Base-by-base conservation (phyloP, 2,797 vertebrate genomes). In the Protonibea diacanthus region DNA sequence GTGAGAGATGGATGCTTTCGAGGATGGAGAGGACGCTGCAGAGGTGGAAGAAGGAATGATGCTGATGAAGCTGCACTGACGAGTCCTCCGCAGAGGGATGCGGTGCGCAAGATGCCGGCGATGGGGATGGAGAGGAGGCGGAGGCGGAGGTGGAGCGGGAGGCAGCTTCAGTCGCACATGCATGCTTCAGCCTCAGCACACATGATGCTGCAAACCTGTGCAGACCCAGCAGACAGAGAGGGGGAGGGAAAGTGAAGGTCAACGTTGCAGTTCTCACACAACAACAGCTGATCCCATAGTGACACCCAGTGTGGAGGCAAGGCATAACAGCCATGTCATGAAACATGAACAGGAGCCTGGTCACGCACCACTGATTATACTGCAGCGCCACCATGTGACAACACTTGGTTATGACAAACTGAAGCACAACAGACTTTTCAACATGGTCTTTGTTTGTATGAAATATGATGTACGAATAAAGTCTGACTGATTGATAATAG, bases 161-260 rank as follows among this genome's bases (percentile, higher is more conserved):
- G 72, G 70, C 68, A 81, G 86, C 82, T 70, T 89, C 86, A 80
- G 70, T 85, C 82, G 75, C 77, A 89, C 80, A 88, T 68, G 81
- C 85, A 90, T 84, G 83, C 75, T 71, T 83, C 80, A 82, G 82
- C 70, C 38, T 81, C 83, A 71, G 83, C 81, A 81, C 65, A 65
- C 75, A 90, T 91, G 89, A 93, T 93, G 86, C 20, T 92, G 89
- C 86, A 89, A 90, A 91, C 89, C 90, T 88, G 84, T 71, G 66
- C 66, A 85, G 77, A 89, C 65, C 70, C 68, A 62, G 66, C 40
- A 83, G 53, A 81, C 62, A 78, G 51, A 63, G 52, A 51, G 84
- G 81, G 91, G 84, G 88, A 87, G 88, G 92, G 88, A 83, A 89
- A 68, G 45, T 66, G 86, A 90, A 91, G 84, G 86, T 80, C 83